Conservation (phyloP, 1,140 invertebrate genomes). For the Steinernema feltiae region DNA sequence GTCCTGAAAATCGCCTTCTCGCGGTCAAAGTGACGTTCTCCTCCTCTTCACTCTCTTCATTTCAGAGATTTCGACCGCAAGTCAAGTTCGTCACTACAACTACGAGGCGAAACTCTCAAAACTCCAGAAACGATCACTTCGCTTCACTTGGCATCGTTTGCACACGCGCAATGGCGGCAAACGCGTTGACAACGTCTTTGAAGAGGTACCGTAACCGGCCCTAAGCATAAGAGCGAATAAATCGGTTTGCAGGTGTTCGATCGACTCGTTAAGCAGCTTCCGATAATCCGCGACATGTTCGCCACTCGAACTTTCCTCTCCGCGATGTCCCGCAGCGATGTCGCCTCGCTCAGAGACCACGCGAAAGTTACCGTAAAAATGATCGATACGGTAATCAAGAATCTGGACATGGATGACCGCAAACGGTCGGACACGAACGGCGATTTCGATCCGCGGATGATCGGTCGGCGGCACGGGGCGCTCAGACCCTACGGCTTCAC, state of each 20-base stretch:
- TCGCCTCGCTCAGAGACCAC: conserved; percentile 48
- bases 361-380: conserved; percentile 53
- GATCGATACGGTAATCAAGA: conserved; percentile 52
- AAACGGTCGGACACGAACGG: conserved; percentile 51
- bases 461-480: conserved; percentile 42
- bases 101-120: conserved; percentile 54
- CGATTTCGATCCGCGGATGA: conserved; percentile 35
- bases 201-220: too few species aligned
- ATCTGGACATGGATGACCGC: conserved; percentile 47
- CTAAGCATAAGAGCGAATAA: too few species aligned
- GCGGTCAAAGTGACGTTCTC: too few species aligned
- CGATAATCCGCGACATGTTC: conserved; percentile 55
- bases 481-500: conserved; percentile 53
- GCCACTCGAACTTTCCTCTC: conserved; percentile 53
- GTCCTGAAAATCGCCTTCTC: too few species aligned
- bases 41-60: too few species aligned
- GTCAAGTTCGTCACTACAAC: conserved; percentile 47
- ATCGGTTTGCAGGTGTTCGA: conserved; percentile 46
- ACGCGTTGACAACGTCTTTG: conserved; percentile 56
- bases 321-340: conserved; percentile 49
- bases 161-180: conserved; percentile 56
- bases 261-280: conserved; percentile 36
- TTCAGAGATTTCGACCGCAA: conserved; percentile 5
- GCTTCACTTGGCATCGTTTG: conserved; percentile 57
- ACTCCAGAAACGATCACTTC: conserved; percentile 51